Evolutionary conservation across 2,888 invertebrate genomes (phyloP), one percentile per base, ranked within the genome.

Genomic region (Cyrtodaria siliqua): DNA sequence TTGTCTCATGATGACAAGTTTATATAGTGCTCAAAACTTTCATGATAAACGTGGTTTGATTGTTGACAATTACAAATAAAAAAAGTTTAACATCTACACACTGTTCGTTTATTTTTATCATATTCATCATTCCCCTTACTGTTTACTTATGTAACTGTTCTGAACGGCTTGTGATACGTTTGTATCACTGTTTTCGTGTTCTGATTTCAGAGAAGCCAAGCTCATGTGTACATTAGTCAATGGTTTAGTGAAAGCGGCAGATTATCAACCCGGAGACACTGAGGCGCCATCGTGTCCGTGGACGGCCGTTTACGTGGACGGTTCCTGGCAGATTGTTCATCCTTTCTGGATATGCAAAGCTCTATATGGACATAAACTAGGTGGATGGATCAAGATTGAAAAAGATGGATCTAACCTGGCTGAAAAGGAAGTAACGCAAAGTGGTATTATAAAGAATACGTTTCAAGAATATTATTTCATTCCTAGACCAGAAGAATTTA

Each of bases 321-420:
- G 60, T 12, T 44, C 61, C n/a, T 83, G 83, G 83, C 71, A 80
- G 23, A 61, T 83, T 8, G 73, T 83, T 0, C 73, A 80, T 59
- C 73, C 80, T 2, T 83, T 71, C 23, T 81, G 80, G 83, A 66
- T 79, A 1, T 83, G 83, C 55, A 59, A 18, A 38, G 73, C 76
- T 2, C 49, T 83, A 8, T 75, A 61, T 49, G 83, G 83, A n/a
- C 73, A 74, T 44, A 64, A 44, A 20, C 33, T 76, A 9, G 80
- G 76, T 8, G 80, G 80, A 2, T 83, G 83, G 83, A 68, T 81
- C 1, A 83, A 79, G 49, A 29, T 83, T 12, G 83, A 83, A 66
- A 55, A 56, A 16, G 44, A 44, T 6, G 44, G 44, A 16, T 16
- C 4, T 27, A n/a, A 75, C 20, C 4, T 44, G 6, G 4, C 6